These are phyloP conservation scores for Tanytarsus gracilentus DNA, from an alignment of 2,888 invertebrate species.

Conservation along the genomic window DNA sequence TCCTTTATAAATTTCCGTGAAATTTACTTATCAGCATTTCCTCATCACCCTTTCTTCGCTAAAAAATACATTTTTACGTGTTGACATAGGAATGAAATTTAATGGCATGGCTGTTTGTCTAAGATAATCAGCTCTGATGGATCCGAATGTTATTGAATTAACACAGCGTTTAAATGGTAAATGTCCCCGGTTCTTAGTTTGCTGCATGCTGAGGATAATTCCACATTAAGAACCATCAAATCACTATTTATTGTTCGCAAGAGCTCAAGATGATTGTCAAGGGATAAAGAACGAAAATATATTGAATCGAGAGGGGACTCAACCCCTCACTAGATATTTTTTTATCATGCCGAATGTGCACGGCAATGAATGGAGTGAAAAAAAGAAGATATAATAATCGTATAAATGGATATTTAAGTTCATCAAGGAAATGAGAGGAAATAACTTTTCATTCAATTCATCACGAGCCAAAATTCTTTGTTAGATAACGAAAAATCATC, in stretches of 20 bases:
- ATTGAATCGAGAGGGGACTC: background rate
- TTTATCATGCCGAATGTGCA: background rate
- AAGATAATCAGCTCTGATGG: slow-evolving; percentile 21
- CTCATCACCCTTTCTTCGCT: slow-evolving; percentile 11
- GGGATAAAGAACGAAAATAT: background rate
- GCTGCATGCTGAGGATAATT: slow-evolving; percentile 15
- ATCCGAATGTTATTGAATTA: slow-evolving; percentile 22
- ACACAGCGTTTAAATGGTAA: slow-evolving; percentile 21
- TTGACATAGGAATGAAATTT: slow-evolving; percentile 2
- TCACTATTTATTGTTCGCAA: slow-evolving; percentile 21
- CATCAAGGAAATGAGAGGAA: slow-evolving; percentile 19
- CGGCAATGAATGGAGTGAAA: background rate
- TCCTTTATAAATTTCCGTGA: slow-evolving; percentile 15
- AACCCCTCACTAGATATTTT: background rate
- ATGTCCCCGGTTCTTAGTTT: too few species aligned
- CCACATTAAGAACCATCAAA: slow-evolving; percentile 27
- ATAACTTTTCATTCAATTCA: slow-evolving; percentile 13
- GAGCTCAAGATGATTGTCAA: slow-evolving; percentile 11
- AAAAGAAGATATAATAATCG: background rate
- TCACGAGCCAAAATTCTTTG: background rate
- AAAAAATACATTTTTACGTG: background rate
- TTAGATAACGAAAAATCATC: too few species aligned
- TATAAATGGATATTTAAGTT: slow-evolving; percentile 12
- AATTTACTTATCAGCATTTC: slow-evolving; percentile 9
- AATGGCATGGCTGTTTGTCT: slow-evolving; percentile 17